These are phyloP conservation scores for Trachymyrmex cornetzi DNA, from an alignment of 1,140 invertebrate genomes.

Conservation along the genomic window DNA sequence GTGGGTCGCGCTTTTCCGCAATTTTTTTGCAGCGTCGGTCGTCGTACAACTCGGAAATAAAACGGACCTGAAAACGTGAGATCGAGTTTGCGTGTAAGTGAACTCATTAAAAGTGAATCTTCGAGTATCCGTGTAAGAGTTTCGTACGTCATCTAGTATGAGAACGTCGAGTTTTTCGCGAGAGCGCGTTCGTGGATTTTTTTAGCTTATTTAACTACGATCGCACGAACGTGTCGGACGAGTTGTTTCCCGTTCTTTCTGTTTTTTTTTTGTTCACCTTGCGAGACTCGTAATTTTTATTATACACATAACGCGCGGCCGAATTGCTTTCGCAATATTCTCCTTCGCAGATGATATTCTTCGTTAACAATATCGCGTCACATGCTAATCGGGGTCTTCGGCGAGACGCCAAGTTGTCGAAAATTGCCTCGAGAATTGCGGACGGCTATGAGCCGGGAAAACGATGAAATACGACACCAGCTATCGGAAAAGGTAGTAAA, in stretches of 20 bases:
- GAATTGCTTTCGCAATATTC: slow-evolving; percentile 15
- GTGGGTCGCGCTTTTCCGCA: background rate
- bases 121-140: background rate
- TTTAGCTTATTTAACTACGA: slow-evolving; percentile 30
- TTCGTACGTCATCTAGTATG: slow-evolving; percentile 12
- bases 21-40: background rate
- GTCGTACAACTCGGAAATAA: slow-evolving; percentile 17
- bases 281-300: slow-evolving; percentile 24
- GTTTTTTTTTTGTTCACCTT: background rate
- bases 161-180: background rate
- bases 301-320: background rate
- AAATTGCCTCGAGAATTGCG: slow-evolving; percentile 39
- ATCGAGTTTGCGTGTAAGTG: slow-evolving; percentile 29
- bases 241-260: background rate
- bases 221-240: slow-evolving; percentile 1
- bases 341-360: slow-evolving; percentile 33
- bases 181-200: slow-evolving; percentile 35
- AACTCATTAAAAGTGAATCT: slow-evolving; percentile 52
- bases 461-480: slow-evolving; percentile 22
- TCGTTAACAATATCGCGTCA: slow-evolving; percentile 59
- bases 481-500: slow-evolving; percentile 31
- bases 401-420: slow-evolving; percentile 52
- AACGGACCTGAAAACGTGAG: background rate
- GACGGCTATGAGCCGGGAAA: background rate
- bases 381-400: slow-evolving; percentile 42